Evolutionary conservation across 1,140 invertebrate genomes (phyloP).

Genomic region (Camponotus pennsylvanicus): DNA sequence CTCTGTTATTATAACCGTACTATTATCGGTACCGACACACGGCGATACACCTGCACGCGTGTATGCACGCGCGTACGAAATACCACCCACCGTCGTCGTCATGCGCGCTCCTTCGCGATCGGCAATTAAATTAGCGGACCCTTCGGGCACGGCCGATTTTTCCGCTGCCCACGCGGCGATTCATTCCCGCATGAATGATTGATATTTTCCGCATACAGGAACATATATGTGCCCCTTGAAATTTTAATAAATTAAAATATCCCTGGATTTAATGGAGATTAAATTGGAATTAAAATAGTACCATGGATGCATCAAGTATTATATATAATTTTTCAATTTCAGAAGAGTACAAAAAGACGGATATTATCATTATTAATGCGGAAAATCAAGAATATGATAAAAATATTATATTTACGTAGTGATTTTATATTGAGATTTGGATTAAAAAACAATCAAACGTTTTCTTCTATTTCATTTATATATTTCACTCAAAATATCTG

Average conservation of each 20-base stretch:
- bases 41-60: constrained; percentile 62
- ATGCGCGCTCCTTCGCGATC: constrained; percentile 46
- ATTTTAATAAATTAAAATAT: neutral
- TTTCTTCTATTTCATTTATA: too few species aligned
- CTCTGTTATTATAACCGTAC: constrained; percentile 78
- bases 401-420: too few species aligned
- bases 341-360: too few species aligned
- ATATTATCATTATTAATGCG: too few species aligned
- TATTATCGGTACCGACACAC: constrained; percentile 70
- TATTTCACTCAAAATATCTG: too few species aligned
- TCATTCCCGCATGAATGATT: constrained; percentile 9
- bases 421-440: too few species aligned
- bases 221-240: neutral
- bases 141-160: constrained; percentile 64
- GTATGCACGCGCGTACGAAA: constrained; percentile 31
- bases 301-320: too few species aligned
- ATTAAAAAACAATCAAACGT: too few species aligned
- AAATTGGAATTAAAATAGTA: too few species aligned
- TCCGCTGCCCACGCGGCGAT: constrained; percentile 39
- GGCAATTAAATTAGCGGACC: constrained; percentile 76
- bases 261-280: neutral
- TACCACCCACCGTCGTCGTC: constrained; percentile 51
- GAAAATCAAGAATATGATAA: too few species aligned
- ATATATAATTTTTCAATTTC: too few species aligned
- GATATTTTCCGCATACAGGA: neutral